Evolutionary conservation across 2,888 invertebrate genomes (phyloP), one percentile per base, ranked within the genome.

Genomic region (Cryptus armator): DNA sequence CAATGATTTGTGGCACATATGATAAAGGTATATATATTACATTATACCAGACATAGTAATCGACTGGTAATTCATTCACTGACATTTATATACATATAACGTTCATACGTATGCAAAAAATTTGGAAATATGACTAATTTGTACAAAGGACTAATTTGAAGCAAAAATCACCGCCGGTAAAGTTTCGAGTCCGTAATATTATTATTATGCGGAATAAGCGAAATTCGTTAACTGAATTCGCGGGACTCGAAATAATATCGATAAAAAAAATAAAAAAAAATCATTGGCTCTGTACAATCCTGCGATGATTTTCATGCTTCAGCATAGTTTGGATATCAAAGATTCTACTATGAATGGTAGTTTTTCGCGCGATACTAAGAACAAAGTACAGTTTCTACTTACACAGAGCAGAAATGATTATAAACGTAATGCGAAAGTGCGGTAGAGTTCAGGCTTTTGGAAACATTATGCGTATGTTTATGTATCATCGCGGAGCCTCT

Each of bases 61-160:
- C 75, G n/a, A 62, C 66, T 29, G 59, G 64, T 53, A 56, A 64
- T 46, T 19, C 59, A 43, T 85, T 75, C 53, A 46, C n/a, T n/a
- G 3, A 43, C 14, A 56, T 66, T 80, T 75, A 78, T 79, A 16
- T 85, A 82, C 85, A 82, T 44, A 29, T 62, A 81, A 83, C 64
- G 78, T 80, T 85, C 19, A 78, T 76, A 71, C 79, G 77, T 70
- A 76, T 79, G 76, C 53, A 32, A 80, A 78, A 85, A 48, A 81
- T 51, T 76, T 43, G 71, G 79, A 78, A 71, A 77, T 86, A 84
- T 78, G 74, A 64, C 84, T 86, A 87, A 88, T 85, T 85, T 85
- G 85, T 85, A 85, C 85, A 85, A 51, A 56, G 16, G 59, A 83
- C 71, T 24, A 10, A 24, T 74, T 82, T 46, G 56, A 85, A 82